Evolutionary conservation across 2,888 invertebrate genomes (phyloP).

Genomic region (Lasius platythorax): DNA sequence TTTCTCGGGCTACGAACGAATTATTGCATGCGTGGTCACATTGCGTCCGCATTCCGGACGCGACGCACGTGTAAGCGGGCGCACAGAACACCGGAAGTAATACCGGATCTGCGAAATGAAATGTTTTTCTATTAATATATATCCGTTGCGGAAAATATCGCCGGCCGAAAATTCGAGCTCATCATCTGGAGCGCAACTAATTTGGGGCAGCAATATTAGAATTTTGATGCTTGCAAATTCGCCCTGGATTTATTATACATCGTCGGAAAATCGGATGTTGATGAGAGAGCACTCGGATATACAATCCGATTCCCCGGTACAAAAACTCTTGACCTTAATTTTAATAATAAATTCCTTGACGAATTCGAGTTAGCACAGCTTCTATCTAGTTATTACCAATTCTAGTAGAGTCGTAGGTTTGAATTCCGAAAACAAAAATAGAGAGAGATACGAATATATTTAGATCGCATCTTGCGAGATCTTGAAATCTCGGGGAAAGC

Average conservation of each 20-base stretch:
- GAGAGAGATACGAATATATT: not conserved
- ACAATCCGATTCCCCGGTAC: not conserved
- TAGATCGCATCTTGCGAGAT: not conserved
- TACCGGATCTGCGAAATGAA: conserved; percentile 26
- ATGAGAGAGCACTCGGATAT: conserved; percentile 5
- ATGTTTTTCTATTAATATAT: conserved; percentile 29
- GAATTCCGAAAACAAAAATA: not conserved
- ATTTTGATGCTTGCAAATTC: conserved; percentile 46
- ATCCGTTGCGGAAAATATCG: conserved; percentile 33
- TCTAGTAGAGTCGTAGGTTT: not conserved
- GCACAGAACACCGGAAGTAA: conserved; percentile 16
- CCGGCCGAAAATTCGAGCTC: conserved; percentile 47
- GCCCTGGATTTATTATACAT: not conserved
- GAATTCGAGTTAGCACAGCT: not conserved
- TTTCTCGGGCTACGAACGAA: not conserved
- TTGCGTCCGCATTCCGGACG: not conserved
- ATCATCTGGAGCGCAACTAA: conserved; percentile 62
- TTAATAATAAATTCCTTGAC: conserved; percentile 31
- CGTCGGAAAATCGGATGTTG: not conserved
- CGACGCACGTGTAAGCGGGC: conserved; percentile 11
- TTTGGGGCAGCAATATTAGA: conserved; percentile 60
- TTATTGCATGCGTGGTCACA: conserved; percentile 27
- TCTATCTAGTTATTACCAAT: not conserved
- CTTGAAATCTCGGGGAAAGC: not conserved
- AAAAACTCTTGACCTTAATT: conserved; percentile 10